Base-by-base conservation (phyloP, 2,113 vertebrate genomes). In the Amblyornis subalaris region DNA sequence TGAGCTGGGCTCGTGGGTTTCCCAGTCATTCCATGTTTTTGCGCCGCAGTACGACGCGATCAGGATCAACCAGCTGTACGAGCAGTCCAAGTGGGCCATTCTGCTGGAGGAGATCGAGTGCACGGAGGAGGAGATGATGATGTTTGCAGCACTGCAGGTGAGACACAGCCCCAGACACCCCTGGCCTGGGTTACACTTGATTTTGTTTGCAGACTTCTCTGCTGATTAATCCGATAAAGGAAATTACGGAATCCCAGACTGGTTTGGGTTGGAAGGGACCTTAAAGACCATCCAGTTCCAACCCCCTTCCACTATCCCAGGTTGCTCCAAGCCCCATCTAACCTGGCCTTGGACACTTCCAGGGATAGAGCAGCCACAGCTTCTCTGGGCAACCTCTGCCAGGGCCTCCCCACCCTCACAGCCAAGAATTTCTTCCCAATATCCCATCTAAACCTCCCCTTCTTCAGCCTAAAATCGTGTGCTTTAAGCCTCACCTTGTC, bases 121-220 rank as follows among this genome's bases (percentile, higher is more conserved):
- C 97, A 99, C 99, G 0, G 99, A 99, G 96, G 99, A 99, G 89
- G 99, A 99, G 96, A 99, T 99, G 99, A 99, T 99, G 99, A 99
- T 99, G 99, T 99, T 99, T 83, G 99, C 99, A 19, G 99, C 99
- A 4, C 96, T 99, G 96, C 99, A 99, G 99, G 99, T 99, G 97
- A 89, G 94, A 58, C 28, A 28, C 16, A 12, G 47, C 61, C 50
- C 22, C 6, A 25, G 10, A 4, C 0, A 0, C 33, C 31, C 12
- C 2, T 3, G 3, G 7, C 1, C 2, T 36, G 44, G 40, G 7
- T 75, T 60, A 1, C 35, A 16, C 31, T 44, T 6, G 4, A 0
- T 45, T 60, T 29, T 15, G 42, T 42, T 85, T 31, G 31, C 20
- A 33, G 50, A 2, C 4, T 35, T 40, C 64, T 40, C 35, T 64